Conservation (phyloP, 2,888 invertebrate species). For the Xylophagus ater region DNA sequence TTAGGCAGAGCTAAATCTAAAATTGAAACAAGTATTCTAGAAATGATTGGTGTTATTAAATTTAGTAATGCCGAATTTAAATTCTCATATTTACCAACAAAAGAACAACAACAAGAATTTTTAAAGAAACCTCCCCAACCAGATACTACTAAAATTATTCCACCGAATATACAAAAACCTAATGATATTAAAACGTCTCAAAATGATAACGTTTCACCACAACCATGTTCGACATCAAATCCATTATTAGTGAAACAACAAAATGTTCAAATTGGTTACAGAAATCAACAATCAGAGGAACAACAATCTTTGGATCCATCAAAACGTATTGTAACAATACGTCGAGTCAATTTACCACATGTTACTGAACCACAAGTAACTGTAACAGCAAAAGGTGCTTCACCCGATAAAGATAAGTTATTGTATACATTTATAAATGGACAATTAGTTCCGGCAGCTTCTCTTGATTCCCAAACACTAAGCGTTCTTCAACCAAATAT, state of each 20-base stretch:
- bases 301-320: slow-evolving; percentile 28
- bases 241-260: too few species aligned
- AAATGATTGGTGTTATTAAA: slow-evolving; percentile 35
- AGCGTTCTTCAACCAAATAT: slow-evolving; percentile 6
- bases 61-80: slow-evolving; percentile 34
- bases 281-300: too few species aligned
- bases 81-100: slow-evolving; percentile 37
- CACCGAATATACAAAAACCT: too few species aligned
- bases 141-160: background rate
- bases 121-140: background rate
- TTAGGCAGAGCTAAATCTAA: slow-evolving; percentile 35
- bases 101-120: slow-evolving; percentile 32
- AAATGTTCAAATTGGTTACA: too few species aligned
- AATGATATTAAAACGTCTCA: too few species aligned
- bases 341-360: slow-evolving; percentile 54
- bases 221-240: too few species aligned
- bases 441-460: slow-evolving; percentile 34
- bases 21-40: slow-evolving; percentile 34
- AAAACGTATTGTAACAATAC: slow-evolving; percentile 58
- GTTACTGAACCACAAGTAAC: slow-evolving; percentile 59
- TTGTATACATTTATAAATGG: slow-evolving; percentile 59
- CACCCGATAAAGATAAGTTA: slow-evolving; percentile 61
- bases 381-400: slow-evolving; percentile 62
- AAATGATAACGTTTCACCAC: too few species aligned
- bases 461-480: slow-evolving; percentile 20